These are phyloP conservation scores for Zosterops pallidus DNA, from an alignment of 2,113 vertebrate genomes.

Conservation along the genomic window DNA sequence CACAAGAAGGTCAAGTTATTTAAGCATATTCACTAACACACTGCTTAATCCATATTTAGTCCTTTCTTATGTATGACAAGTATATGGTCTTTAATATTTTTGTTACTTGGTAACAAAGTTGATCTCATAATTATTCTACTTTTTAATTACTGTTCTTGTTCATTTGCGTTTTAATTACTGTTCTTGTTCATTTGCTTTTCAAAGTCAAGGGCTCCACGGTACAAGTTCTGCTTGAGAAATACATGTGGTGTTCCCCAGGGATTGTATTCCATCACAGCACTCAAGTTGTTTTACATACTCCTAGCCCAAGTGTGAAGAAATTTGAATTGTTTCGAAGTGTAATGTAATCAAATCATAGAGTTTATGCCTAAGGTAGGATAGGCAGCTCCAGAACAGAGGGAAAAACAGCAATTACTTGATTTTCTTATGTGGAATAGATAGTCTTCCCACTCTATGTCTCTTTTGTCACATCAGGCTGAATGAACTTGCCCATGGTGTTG, in stretches of 20 bases:
- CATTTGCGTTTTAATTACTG: background rate
- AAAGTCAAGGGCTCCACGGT: background rate
- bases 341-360: background rate
- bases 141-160: background rate
- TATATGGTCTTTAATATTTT: background rate
- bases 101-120: background rate
- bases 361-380: background rate
- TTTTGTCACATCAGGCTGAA: background rate
- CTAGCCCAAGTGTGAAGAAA: background rate
- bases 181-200: slow-evolving; percentile 4
- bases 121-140: background rate
- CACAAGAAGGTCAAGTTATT: background rate
- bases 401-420: background rate
- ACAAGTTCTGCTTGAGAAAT: background rate
- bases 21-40: background rate
- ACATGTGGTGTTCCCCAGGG: background rate
- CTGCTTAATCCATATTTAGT: background rate
- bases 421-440: background rate
- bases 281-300: background rate
- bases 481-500: background rate
- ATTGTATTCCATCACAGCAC: background rate
- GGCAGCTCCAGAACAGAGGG: background rate
- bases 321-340: background rate
- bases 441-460: background rate
- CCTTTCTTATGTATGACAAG: background rate